These are phyloP conservation scores for Panzeria rudis DNA, from an alignment of 2,888 invertebrate species.

Conservation along the genomic window DNA sequence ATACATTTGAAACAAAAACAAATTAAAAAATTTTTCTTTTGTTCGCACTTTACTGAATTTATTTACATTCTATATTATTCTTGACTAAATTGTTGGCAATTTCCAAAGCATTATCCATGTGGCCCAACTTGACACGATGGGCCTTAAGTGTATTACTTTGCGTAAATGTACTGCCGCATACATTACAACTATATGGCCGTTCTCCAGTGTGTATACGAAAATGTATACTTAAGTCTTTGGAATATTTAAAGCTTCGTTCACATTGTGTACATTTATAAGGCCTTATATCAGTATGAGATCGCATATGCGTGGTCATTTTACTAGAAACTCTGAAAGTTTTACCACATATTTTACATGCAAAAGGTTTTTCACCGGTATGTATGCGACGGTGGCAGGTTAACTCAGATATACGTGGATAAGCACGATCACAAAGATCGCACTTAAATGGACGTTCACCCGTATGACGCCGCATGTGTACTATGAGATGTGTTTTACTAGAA, in stretches of 20 bases:
- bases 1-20: too few species aligned
- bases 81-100: constrained; percentile 6
- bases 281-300: constrained; percentile 63
- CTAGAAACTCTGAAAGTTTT: constrained; percentile 63
- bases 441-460: constrained; percentile 63
- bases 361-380: constrained; percentile 69
- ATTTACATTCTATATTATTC: neutral
- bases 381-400: constrained; percentile 55
- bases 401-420: constrained; percentile 51
- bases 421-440: constrained; percentile 64
- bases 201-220: constrained; percentile 64
- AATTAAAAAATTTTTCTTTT: too few species aligned
- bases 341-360: constrained; percentile 60
- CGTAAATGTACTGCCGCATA: constrained; percentile 65
- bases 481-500: constrained; percentile 83
- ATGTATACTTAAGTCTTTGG: constrained; percentile 69
- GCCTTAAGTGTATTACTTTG: constrained; percentile 60
- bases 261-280: constrained; percentile 67
- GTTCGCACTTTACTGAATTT: too few species aligned
- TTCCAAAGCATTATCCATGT: constrained; percentile 34
- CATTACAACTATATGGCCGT: constrained; percentile 59
- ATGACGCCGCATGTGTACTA: constrained; percentile 64
- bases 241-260: constrained; percentile 67
- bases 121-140: constrained; percentile 61
- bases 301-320: constrained; percentile 62